Conservation (phyloP, 2,888 invertebrate genomes). For the Euplexia lucipara region DNA sequence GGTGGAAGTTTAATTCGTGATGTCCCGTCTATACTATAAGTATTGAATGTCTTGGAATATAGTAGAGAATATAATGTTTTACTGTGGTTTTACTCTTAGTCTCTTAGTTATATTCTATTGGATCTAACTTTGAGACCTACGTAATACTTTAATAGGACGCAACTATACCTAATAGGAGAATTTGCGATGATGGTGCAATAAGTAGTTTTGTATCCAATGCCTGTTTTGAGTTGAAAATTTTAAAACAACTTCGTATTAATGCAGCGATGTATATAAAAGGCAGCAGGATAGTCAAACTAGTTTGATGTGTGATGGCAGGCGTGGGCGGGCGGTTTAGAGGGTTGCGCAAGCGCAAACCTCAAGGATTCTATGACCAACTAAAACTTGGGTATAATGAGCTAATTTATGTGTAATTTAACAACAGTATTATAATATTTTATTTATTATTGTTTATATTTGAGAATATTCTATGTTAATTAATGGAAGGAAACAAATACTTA, state of each 20-base stretch:
- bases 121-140: neutral
- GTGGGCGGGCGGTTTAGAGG: constrained; percentile 68
- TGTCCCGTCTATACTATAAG: no score
- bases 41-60: no score
- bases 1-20: no score
- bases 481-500: no score
- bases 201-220: constrained; percentile 10
- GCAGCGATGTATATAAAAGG: constrained; percentile 14
- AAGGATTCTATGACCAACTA: constrained; percentile 65
- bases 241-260: neutral
- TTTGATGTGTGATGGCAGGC: constrained; percentile 14
- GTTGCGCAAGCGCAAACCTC: constrained; percentile 73
- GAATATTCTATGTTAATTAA: neutral
- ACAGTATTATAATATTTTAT: neutral
- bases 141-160: constrained; percentile 5
- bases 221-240: neutral
- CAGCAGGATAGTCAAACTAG: neutral
- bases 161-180: constrained; percentile 1
- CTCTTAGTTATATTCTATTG: neutral
- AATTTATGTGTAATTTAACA: neutral
- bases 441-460: no score
- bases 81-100: no score
- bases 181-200: constrained; percentile 21
- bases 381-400: constrained; percentile 12
- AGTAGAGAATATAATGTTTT: no score